Base-by-base conservation (phyloP, 2,797 vertebrate genomes). In the Danio kyathit region DNA sequence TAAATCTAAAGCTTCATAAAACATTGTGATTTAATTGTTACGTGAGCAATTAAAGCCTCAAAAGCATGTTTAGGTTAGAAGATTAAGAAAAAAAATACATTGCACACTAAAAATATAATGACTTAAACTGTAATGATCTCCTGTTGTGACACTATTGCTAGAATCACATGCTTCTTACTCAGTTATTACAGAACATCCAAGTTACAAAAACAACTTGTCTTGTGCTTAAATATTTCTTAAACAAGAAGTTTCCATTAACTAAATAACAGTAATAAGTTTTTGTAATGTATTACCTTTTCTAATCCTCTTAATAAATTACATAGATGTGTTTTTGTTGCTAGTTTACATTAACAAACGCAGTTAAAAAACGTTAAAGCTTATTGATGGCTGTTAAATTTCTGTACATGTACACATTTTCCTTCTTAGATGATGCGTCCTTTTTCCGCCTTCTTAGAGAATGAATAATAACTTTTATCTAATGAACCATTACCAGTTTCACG, bases 141-240 rank as follows among this genome's bases (percentile, higher is more conserved):
- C n/a, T 29, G 29, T 67, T 67, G 51, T 29, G 14, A 67, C 66
- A 66, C 75, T 9, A 0, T 72, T 40, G 12, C 40, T 40, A 41
- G 12, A 73, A 73, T 43, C 63, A 6, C 51, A 17, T 7, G 75
- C 29, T 77, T 77, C 63, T 67, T 63, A 77, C 19, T 57, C 17
- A 57, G 48, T 65, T 17, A 56, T 44, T 65, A 29, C 29, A 29
- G 29, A 29, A 29, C 29, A 29, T 65, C 13, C 38, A 65, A 21
- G 40, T 74, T 38, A 6, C n/a, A 52, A 16, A 9, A n/a, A 48
- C n/a, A 49, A 56, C 29, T 70, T 38, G 65, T 52, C 67, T 57
- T 57, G 5, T 19, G 49, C 3, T 29, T n/a, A n/a, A n/a, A n/a
- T 7, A 7, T 10, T 40, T 41, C 40, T 63, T n/a, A 46, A 46